Conservation (phyloP, 1,140 invertebrate species). For the Diorhabda carinulata region DNA sequence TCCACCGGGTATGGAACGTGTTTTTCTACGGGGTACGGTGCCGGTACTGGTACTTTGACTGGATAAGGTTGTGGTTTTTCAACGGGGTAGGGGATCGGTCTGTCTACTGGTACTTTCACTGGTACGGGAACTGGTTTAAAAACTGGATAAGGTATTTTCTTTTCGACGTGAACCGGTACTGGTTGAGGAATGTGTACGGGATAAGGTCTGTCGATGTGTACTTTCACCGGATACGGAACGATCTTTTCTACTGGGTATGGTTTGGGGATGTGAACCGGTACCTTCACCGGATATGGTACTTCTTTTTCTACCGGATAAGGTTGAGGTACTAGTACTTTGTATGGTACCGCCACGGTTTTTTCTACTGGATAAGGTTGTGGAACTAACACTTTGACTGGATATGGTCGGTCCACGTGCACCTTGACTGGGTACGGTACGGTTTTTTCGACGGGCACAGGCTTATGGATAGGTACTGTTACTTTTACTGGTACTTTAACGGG, state of each 20-base stretch:
- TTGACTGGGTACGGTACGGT: constrained; percentile 67
- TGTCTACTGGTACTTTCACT: constrained; percentile 52
- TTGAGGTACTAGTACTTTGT: constrained; percentile 59
- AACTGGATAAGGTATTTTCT: constrained; percentile 47
- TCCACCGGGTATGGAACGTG: constrained; percentile 58
- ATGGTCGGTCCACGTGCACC: constrained; percentile 63
- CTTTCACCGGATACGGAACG: constrained; percentile 61
- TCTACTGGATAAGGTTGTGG: constrained; percentile 66
- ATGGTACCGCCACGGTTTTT: constrained; percentile 60
- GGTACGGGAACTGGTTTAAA: constrained; percentile 55
- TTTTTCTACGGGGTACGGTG: constrained; percentile 56
- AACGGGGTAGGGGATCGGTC: constrained; percentile 59
- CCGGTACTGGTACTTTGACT: constrained; percentile 56
- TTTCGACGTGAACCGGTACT: constrained; percentile 45
- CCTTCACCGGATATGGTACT: constrained; percentile 58
- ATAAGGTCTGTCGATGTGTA: constrained; percentile 56
- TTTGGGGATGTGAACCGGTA: constrained; percentile 57
- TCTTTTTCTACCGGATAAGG: constrained; percentile 64
- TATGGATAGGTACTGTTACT: constrained; percentile 59
- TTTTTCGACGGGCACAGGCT: constrained; percentile 70
- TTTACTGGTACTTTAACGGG: constrained; percentile 63
- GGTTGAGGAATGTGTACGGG: constrained; percentile 53
- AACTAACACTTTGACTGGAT: constrained; percentile 62
- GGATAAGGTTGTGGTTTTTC: constrained; percentile 59
- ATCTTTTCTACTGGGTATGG: constrained; percentile 57